Base-by-base conservation (phyloP, 2,113 vertebrate genomes). In the Casuarius casuarius region DNA sequence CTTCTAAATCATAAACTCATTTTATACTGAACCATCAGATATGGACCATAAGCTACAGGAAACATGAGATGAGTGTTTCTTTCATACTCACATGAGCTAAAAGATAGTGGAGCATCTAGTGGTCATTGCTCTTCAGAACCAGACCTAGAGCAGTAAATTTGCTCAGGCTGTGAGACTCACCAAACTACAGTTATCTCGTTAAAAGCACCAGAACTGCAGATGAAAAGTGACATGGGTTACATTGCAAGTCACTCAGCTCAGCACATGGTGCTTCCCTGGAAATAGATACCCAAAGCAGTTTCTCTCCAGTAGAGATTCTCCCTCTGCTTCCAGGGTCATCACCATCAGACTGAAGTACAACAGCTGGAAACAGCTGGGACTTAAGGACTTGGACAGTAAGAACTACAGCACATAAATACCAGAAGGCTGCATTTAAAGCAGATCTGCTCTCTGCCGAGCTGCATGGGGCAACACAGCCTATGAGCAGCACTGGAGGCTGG, bases 1-100 rank as follows among this genome's bases (percentile, higher is more conserved):
- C 95, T 42, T 97, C 91, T 97, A 97, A 98, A 97, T 96, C 96
- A 97, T 92, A 97, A 96, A 94, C 80, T 95, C 87, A 92, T 98
- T 98, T 97, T 93, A 93, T 94, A 96, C 89, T 92, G 79, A 95
- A 92, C 96, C 96, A 98, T 97, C 90, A 82, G 26, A 83, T 42
- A 31, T 1, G 29, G 92, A 48, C 84, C 93, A 90, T 95, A 84
- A 94, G 91, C 59, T 85, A 68, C 26, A 48, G 40, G 49, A 68
- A 46, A 40, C 28, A 67, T 1, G 10, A 63, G 26, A 42, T 22
- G 31, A 62, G 66, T 54, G 20, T 46, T 74, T 62, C 21, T 77
- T 75, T 77, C 77, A 76, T 38, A 72, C 9, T 66, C 63, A 52
- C 10, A 33, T n/a, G 70, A 91, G 58, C 92, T 42, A 91, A 89